These are phyloP conservation scores for Lathamus discolor DNA, from an alignment of 2,113 vertebrate species.

Conservation along the genomic window DNA sequence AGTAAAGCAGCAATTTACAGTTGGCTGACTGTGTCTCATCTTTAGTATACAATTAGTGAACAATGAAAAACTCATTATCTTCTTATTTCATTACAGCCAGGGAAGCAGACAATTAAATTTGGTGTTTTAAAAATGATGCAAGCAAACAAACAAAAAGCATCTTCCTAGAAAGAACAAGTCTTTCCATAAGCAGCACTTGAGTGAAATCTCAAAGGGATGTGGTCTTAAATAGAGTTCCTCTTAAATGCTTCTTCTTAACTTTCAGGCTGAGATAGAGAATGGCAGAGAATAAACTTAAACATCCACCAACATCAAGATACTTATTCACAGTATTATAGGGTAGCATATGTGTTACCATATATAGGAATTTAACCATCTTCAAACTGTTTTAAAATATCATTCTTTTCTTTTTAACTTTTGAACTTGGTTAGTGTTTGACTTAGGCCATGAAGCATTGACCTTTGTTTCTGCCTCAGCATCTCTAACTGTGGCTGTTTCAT, in stretches of 20 bases:
- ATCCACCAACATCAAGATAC: not conserved
- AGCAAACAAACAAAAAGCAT: slow-evolving; percentile 34
- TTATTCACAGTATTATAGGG: not conserved
- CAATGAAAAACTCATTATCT: slow-evolving; percentile 74
- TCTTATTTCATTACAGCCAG: slow-evolving; percentile 69
- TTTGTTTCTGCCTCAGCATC: not conserved
- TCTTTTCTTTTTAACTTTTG: not conserved
- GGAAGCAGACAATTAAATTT: slow-evolving; percentile 72
- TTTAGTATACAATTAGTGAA: slow-evolving; percentile 77
- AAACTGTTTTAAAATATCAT: not conserved
- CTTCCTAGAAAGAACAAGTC: slow-evolving; percentile 34
- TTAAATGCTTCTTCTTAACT: not conserved
- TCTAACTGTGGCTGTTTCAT: not conserved
- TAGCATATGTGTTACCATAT: not conserved
- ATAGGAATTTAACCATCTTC: not conserved
- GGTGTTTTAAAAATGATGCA: slow-evolving; percentile 25
- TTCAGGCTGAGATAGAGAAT: not conserved
- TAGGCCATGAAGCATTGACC: not conserved
- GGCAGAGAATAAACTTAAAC: not conserved
- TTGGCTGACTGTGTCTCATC: slow-evolving; percentile 66
- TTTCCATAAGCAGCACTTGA: not conserved
- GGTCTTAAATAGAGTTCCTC: not conserved
- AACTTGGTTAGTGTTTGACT: not conserved
- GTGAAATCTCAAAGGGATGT: not conserved
- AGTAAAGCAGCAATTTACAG: slow-evolving; percentile 74